Evolutionary conservation across 2,113 vertebrate species (phyloP), one percentile per base, ranked within the genome.

Genomic region (Clarias batrachus): DNA sequence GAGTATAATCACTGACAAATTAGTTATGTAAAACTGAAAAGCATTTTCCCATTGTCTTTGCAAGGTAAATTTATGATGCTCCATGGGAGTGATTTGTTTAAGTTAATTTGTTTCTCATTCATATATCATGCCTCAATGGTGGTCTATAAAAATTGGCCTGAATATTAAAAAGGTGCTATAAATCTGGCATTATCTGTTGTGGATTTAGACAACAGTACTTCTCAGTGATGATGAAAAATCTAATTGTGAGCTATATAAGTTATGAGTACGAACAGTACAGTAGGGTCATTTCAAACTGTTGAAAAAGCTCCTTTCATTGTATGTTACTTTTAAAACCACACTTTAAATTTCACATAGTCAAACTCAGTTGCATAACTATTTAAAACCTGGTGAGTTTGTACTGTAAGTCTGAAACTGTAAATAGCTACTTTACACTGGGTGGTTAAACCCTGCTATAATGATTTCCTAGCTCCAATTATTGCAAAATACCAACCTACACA

Each of bases 171-270:
- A 85, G 85, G 11, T 60, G 66, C 48, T 88, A n/a, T 65, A 82
- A 81, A 88, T 59, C 66, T n/a, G 66, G 12, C 41, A 83, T 65
- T 71, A 59, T 79, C 48, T 17, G 70, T 54, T 65, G 41, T 71
- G 62, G 30, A 52, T 63, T 82, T 57, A 56, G 56, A 52, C 82
- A 63, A 60, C 33, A 52, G 25, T 76, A 33, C 37, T 70, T 70
- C 66, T 71, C 68, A 71, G 19, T 21, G 33, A 70, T 68, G 52
- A 80, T 76, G 76, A 85, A 48, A 90, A 88, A 37, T 88, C 56
- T 27, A 37, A 52, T 17, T 48, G 41, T 41, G 41, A 80, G 70
- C 30, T 79, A 23, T 10, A 65, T 83, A 70, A 77, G 25, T 87
- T 41, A 59, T 54, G 54, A 33, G n/a, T 83, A 80, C 84, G 62